Conservation (phyloP, 2,113 vertebrate genomes). For the Atractosteus spatula region DNA sequence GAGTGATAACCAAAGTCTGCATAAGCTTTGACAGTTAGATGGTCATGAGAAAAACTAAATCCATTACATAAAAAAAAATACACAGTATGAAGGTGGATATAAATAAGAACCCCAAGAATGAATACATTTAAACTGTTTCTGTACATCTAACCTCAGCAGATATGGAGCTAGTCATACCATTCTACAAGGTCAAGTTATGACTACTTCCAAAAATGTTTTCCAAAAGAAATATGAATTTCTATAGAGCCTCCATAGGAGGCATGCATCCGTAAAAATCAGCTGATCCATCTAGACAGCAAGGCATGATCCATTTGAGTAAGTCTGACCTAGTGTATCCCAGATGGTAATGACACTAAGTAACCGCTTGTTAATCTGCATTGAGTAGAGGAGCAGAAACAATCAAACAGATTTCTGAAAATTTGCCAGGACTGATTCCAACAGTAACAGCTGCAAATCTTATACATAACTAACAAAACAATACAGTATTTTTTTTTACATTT, state of each 20-base stretch:
- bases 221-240: constrained; percentile 46
- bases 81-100: constrained; percentile 74
- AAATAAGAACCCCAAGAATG: constrained; percentile 71
- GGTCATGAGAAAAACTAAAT: constrained; percentile 37
- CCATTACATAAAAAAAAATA: constrained; percentile 63
- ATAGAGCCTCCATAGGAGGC: constrained; percentile 75
- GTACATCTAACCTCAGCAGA: constrained; percentile 40
- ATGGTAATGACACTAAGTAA: no score
- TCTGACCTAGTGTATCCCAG: background rate
- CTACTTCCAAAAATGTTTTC: constrained; percentile 19
- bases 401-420: constrained; percentile 30
- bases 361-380: constrained; percentile 22
- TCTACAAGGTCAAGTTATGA: constrained; percentile 28
- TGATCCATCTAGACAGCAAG: constrained; percentile 7
- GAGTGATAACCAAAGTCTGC: constrained; percentile 55
- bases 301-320: background rate
- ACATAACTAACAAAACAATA: constrained; percentile 42
- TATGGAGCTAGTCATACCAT: constrained; percentile 31
- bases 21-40: constrained; percentile 33
- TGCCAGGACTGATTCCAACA: constrained; percentile 40
- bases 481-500: constrained; percentile 42
- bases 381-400: constrained; percentile 37
- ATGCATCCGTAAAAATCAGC: constrained; percentile 41
- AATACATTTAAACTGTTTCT: constrained; percentile 46
- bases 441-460: constrained; percentile 53